Evolutionary conservation across 23 tunicate genomes (phyloP).

Genomic region (Clavelina lepadiformis): DNA sequence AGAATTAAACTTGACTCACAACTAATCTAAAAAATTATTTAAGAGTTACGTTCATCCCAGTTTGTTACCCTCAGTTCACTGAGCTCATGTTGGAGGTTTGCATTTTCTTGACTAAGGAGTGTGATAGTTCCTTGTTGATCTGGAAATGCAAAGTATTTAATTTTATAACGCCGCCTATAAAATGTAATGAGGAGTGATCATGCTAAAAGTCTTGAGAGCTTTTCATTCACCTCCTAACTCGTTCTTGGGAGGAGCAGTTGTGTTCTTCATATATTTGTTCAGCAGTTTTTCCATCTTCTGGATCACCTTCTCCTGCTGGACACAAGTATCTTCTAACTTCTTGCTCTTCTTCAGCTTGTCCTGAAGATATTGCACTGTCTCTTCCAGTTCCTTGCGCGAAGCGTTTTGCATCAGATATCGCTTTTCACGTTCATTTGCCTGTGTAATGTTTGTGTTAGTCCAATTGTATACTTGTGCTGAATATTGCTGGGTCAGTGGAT

Average conservation of each 20-base stretch:
- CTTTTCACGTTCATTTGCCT: slow-evolving; percentile 92
- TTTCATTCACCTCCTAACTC: no score
- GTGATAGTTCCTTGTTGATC: slow-evolving; percentile 31
- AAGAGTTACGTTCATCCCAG: no score
- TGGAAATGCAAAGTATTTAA: not conserved
- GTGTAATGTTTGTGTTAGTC: no score
- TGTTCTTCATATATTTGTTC: slow-evolving; percentile 51
- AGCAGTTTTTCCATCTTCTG: slow-evolving; percentile 86
- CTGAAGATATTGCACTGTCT: slow-evolving; percentile 16
- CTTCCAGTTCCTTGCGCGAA: slow-evolving; percentile 31
- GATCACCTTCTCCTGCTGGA: slow-evolving; percentile 89
- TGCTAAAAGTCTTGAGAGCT: not conserved
- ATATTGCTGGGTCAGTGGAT: not conserved
- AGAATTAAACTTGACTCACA: no score
- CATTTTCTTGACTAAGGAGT: slow-evolving; percentile 61
- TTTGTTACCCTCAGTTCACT: slow-evolving; percentile 36
- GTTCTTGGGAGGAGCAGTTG: no score
- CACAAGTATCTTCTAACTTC: slow-evolving; percentile 68
- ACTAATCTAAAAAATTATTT: no score
- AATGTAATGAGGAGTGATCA: not conserved
- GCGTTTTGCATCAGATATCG: slow-evolving; percentile 39
- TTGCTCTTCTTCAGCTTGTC: slow-evolving; percentile 47
- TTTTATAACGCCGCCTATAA: not conserved
- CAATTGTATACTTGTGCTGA: no score
- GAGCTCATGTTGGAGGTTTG: slow-evolving; percentile 44